Evolutionary conservation across 1,140 invertebrate species (phyloP), one percentile per base, ranked within the genome.

Genomic region (Mesaphorura yosii): DNA sequence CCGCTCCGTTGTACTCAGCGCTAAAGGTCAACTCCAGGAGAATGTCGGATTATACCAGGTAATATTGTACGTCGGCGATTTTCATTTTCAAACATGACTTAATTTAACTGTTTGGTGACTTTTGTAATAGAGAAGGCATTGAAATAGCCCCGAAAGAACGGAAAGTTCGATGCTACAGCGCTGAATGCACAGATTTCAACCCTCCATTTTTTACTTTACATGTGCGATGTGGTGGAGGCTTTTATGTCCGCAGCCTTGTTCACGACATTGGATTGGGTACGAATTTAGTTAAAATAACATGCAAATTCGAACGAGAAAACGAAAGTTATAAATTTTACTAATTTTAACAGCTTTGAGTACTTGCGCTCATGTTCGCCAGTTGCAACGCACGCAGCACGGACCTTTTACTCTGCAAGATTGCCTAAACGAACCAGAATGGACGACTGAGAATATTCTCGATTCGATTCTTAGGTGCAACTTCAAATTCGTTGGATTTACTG

Each of bases 231-330:
- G 64, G 64, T 17, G 58, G 59, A 1, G 65, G 64, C 2, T 66
- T 66, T 41, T 66, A 66, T 51, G 48, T 66, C 34, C 47, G 65
- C 17, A 65, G 63, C 48, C 47, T 66, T 14, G 47, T 66, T 1
- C 49, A 66, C 44, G 64, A 66, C 39, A 15, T 66, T 17, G 65
- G 61, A 27, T 55, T 44, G 55, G 64, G 65, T 66, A 56, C 44
- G 38, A 29, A 47, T 20, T 34, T 26, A 3, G 20, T 15, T 27
- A 15, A 12, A 25, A 23, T 42, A 22, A n/a, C n/a, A n/a, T n/a
- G n/a, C n/a, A n/a, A n/a, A n/a, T n/a, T n/a, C n/a, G n/a, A n/a
- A n/a, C n/a, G 14, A 28, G 45, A 14, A 31, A 3, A 23, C n/a
- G 44, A 25, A 49, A 48, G 39, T 49, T 54, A 38, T 49, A 7